Evolutionary conservation across 1,140 invertebrate genomes (phyloP).

Genomic region (Drosophila fuyamai): DNA sequence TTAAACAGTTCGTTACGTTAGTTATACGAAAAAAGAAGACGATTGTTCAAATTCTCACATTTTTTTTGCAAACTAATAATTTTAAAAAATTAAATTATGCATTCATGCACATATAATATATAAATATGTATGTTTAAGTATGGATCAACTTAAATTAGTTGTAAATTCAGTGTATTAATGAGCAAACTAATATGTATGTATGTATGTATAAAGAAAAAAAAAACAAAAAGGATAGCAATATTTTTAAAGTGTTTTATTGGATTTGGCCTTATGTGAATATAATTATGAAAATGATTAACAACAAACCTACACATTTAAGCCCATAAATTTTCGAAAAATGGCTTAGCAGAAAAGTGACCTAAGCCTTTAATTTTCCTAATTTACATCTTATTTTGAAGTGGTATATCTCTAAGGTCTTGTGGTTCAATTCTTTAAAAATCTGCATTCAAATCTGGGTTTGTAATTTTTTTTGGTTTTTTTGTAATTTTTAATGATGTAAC

Average conservation of each 20-base stretch:
- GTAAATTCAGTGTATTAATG: slow-evolving; percentile 42
- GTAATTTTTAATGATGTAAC: too few relatives aligned
- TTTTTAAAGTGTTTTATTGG: not conserved
- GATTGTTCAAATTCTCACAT: not conserved
- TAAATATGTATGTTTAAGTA: slow-evolving; percentile 7
- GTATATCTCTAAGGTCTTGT: too few relatives aligned
- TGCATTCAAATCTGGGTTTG: too few relatives aligned
- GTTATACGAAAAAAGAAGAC: slow-evolving; percentile 9
- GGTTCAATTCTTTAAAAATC: too few relatives aligned
- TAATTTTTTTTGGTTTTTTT: too few relatives aligned
- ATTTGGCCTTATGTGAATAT: not conserved
- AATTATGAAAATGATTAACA: too few relatives aligned
- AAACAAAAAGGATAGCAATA: slow-evolving; percentile 6
- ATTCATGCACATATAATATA: slow-evolving; percentile 5
- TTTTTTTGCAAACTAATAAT: not conserved
- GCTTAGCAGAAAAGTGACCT: too few relatives aligned
- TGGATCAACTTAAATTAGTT: slow-evolving; percentile 20
- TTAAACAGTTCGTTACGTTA: slow-evolving; percentile 25
- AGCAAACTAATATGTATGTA: slow-evolving; percentile 14
- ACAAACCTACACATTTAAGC: too few relatives aligned
- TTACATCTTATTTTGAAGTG: too few relatives aligned
- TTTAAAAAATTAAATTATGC: not conserved
- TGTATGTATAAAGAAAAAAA: slow-evolving; percentile 34
- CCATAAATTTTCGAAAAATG: too few relatives aligned
- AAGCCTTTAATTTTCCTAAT: too few relatives aligned